Conservation (phyloP, 1,140 invertebrate genomes). For the Zaprionus tsacasi region DNA sequence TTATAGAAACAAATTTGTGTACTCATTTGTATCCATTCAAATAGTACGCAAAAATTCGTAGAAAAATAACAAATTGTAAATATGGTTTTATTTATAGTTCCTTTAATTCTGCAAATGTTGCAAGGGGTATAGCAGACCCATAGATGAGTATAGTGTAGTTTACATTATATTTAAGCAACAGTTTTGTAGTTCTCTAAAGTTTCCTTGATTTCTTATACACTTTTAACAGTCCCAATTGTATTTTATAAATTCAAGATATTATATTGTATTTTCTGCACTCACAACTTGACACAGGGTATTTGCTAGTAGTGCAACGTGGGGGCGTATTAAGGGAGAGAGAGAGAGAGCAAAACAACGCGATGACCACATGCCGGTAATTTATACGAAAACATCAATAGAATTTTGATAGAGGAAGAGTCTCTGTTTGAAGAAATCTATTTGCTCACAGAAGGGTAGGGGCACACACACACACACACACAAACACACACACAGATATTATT, state of each 20-base stretch:
- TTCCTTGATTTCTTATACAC: not conserved
- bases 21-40: conserved; percentile 1
- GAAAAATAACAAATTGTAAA: conserved; percentile 61
- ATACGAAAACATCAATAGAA: conserved; percentile 53
- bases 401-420: conserved; percentile 8
- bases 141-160: not conserved
- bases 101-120: not conserved
- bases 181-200: not conserved
- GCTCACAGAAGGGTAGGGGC: not conserved
- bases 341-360: conserved; percentile 28
- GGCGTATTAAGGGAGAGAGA: not conserved
- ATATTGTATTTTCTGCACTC: not conserved
- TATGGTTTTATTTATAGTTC: conserved; percentile 56
- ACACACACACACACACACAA: conserved; percentile 1
- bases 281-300: conserved; percentile 10
- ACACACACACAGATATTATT: not conserved
- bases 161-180: not conserved
- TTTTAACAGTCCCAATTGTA: not conserved
- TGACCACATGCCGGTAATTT: conserved; percentile 69
- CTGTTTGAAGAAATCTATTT: conserved; percentile 6
- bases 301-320: not conserved
- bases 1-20: not conserved
- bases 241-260: not conserved
- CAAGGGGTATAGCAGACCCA: conserved; percentile 12
- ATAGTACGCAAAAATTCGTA: conserved; percentile 27